phyloP scores from a whole-genome alignment of 2,888 invertebrate genomes.

The Troilus luridus region DNA sequence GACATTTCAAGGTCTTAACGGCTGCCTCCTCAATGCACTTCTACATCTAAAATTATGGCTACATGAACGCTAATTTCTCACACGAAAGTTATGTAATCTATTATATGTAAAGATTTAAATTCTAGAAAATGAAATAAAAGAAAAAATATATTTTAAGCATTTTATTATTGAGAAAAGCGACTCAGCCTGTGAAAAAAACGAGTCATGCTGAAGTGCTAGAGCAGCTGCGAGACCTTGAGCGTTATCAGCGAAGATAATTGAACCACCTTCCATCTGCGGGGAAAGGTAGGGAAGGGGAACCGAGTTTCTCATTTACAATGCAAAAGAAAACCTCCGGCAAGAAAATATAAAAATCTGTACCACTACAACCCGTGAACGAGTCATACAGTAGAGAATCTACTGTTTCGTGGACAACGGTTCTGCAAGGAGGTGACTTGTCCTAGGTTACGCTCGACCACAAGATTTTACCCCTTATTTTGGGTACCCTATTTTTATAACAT shows the following conservation, averaged over 20 bases:
- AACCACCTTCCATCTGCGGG: not conserved
- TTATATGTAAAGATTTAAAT: not conserved
- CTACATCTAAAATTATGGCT: not conserved
- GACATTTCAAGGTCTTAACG: not conserved
- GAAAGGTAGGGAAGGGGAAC: not conserved
- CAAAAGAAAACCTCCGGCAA: not conserved
- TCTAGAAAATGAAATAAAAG: not conserved
- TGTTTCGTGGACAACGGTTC: too few species aligned
- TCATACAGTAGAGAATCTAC: too few species aligned
- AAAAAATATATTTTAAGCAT: not conserved
- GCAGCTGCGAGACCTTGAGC: not conserved
- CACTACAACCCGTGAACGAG: too few species aligned
- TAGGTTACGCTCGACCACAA: too few species aligned
- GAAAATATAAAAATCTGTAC: too few species aligned
- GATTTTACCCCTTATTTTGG: too few species aligned
- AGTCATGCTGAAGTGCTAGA: not conserved
- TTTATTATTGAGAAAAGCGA: not conserved
- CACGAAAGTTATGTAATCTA: not conserved
- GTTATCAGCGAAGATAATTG: constrained; percentile 7
- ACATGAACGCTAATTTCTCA: not conserved
- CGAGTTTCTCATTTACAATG: not conserved
- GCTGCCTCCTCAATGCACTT: not conserved
- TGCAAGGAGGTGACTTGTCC: too few species aligned
- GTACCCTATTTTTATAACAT: too few species aligned
- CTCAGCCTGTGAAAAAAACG: not conserved